Conservation (phyloP, 2,888 invertebrate species). For the Eueremaeus valkanovi region DNA sequence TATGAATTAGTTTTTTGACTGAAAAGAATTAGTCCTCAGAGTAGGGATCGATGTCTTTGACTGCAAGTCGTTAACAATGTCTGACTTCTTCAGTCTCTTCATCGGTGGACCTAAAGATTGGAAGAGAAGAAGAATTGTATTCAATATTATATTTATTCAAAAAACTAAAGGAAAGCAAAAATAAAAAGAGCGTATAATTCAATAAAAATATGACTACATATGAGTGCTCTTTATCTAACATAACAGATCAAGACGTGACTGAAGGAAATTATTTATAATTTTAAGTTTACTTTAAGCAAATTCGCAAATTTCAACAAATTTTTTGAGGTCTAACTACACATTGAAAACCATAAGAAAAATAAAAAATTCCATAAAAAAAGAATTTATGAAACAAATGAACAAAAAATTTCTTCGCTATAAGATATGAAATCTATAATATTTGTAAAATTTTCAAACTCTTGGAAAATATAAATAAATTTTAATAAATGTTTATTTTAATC, state of each 20-base stretch:
- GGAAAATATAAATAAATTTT: neutral
- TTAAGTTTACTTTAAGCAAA: neutral
- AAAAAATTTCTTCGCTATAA: neutral
- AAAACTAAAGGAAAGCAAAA: neutral
- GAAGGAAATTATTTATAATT: slow-evolving; percentile 1
- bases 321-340: neutral
- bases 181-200: neutral
- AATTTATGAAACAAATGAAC: too few relatives aligned
- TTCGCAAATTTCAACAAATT: slow-evolving; percentile 16
- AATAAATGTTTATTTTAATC: neutral
- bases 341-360: neutral
- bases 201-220: slow-evolving; percentile 4
- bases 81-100: slow-evolving; percentile 39
- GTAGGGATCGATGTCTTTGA: slow-evolving; percentile 7
- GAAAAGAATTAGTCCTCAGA: neutral
- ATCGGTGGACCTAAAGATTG: slow-evolving; percentile 22
- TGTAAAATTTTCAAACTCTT: neutral
- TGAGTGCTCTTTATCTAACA: neutral
- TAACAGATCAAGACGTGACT: slow-evolving; percentile 19
- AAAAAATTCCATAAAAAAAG: neutral
- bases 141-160: slow-evolving; percentile 13
- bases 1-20: neutral
- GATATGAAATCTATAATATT: slow-evolving; percentile 10
- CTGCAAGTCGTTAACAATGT: slow-evolving; percentile 34
- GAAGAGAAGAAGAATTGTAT: neutral